phyloP scores from a whole-genome alignment of 2,797 vertebrate species.

The Tolypeutes matacus region DNA sequence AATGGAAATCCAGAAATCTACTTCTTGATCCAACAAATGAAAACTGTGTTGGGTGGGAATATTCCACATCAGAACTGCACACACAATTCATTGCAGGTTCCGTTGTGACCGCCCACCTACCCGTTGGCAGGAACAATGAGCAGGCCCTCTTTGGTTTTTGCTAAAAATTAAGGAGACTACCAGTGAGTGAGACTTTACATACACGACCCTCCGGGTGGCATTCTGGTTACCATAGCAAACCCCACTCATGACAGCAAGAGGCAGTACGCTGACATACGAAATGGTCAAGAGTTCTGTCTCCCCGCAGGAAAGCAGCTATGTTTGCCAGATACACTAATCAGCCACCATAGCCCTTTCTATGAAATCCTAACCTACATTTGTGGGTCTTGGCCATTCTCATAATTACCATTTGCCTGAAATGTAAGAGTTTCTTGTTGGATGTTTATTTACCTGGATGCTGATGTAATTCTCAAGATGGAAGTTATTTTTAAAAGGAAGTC shows the following conservation, averaged over 20 bases:
- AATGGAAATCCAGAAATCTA: constrained; percentile 45
- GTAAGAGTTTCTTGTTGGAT: constrained; percentile 47
- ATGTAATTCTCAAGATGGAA: constrained; percentile 55
- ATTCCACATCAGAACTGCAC: not conserved
- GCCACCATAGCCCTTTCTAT: not conserved
- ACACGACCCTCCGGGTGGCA: constrained; percentile 66
- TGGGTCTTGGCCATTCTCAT: constrained; percentile 31
- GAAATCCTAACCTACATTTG: constrained; percentile 46
- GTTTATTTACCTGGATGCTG: constrained; percentile 62
- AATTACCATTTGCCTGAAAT: constrained; percentile 63
- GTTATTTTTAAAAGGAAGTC: constrained; percentile 52
- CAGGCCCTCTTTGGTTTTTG: constrained; percentile 31
- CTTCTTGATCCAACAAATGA: not conserved
- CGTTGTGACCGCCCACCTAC: constrained; percentile 52
- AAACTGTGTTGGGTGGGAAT: not conserved
- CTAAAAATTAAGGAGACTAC: constrained; percentile 79
- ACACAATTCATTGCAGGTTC: not conserved
- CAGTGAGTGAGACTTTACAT: constrained; percentile 73
- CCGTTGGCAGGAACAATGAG: constrained; percentile 62
- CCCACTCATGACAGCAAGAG: constrained; percentile 50
- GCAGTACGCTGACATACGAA: not conserved
- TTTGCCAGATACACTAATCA: constrained; percentile 28
- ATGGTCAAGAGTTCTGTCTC: constrained; percentile 39
- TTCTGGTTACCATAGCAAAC: constrained; percentile 81
- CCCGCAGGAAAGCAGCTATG: not conserved